Conservation (phyloP, 2,113 vertebrate species). For the Piaya cayana region DNA sequence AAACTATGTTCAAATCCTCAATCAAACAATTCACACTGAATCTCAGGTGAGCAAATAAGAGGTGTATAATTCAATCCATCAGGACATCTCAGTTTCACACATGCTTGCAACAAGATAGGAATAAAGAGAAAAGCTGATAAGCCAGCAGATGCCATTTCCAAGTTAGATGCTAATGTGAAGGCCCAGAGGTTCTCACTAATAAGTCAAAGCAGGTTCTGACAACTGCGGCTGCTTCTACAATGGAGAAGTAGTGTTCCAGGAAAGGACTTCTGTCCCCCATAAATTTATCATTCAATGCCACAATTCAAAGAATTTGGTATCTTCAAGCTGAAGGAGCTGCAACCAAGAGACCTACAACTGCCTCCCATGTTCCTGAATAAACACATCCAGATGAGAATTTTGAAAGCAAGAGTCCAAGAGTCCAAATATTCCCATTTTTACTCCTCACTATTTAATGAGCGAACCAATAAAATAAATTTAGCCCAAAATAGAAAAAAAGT, state of each 20-base stretch:
- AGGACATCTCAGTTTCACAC: not conserved
- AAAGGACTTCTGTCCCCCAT: not conserved
- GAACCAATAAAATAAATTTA: not conserved
- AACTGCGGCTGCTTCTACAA: not conserved
- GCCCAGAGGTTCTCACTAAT: not conserved
- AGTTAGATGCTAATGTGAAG: not conserved
- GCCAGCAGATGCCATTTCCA: not conserved
- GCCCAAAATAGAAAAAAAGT: not conserved
- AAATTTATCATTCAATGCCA: not conserved
- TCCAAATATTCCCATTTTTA: not conserved
- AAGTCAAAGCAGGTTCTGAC: not conserved
- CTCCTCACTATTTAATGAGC: not conserved
- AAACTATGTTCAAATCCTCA: not conserved
- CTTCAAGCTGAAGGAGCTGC: not conserved
- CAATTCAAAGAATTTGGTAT: not conserved
- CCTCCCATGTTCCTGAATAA: not conserved
- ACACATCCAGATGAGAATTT: not conserved
- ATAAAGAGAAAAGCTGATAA: accelerated
- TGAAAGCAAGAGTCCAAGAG: not conserved
- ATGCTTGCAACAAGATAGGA: not conserved
- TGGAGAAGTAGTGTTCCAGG: not conserved
- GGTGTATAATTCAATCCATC: not conserved
- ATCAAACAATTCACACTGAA: not conserved
- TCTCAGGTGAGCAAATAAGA: not conserved
- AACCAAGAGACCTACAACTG: not conserved